phyloP scores from a whole-genome alignment of 2,797 vertebrate species.

The Falco naumanni region DNA sequence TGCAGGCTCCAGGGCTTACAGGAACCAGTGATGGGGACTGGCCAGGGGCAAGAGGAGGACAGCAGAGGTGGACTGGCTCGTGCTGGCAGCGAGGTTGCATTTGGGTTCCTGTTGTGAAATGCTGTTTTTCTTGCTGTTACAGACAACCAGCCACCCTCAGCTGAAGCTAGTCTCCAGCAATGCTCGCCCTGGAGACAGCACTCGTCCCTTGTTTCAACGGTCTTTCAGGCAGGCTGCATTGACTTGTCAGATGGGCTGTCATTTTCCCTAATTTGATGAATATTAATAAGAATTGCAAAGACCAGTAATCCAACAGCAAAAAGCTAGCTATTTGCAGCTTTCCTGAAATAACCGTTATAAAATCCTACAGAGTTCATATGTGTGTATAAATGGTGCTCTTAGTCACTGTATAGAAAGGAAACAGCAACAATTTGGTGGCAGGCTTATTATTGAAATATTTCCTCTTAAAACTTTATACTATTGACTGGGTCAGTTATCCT shows the following conservation, averaged over 20 bases:
- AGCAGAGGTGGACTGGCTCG: neutral
- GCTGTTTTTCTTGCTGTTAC: neutral
- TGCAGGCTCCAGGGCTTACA: accelerated
- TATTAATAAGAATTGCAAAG: neutral
- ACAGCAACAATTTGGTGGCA: neutral
- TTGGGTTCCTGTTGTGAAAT: neutral
- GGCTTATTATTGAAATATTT: neutral
- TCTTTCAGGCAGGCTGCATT: neutral
- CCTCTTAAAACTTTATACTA: neutral
- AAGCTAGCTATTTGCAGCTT: neutral
- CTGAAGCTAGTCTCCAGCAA: neutral
- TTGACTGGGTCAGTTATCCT: neutral
- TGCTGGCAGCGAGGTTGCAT: neutral
- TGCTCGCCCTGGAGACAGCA: neutral
- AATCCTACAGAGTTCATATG: neutral
- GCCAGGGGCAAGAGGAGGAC: neutral
- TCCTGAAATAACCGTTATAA: neutral
- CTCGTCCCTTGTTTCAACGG: neutral
- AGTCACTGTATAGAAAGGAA: neutral
- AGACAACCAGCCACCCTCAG: neutral
- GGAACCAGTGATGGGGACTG: neutral
- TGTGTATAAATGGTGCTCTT: neutral
- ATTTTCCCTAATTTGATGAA: neutral
- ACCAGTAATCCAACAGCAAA: neutral
- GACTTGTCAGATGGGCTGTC: neutral